These are phyloP conservation scores for Sylvia atricapilla DNA, from an alignment of 2,113 vertebrate species.

Conservation along the genomic window DNA sequence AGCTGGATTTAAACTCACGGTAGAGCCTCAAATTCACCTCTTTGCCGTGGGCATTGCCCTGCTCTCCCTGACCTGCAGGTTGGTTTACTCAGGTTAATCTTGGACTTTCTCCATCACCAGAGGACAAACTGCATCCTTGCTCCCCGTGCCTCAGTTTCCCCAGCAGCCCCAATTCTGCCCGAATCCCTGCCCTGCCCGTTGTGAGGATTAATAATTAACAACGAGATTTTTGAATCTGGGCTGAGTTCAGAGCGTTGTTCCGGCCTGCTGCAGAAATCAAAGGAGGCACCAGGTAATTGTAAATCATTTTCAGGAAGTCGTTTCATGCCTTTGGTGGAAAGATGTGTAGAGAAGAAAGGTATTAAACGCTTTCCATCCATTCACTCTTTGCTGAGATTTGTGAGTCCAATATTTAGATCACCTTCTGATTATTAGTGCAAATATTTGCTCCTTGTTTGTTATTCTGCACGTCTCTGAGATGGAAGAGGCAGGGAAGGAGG, in stretches of 20 bases:
- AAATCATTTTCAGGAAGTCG: conserved; percentile 28
- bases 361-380: neutral
- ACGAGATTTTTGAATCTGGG: neutral
- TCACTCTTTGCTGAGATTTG: neutral
- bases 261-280: conserved; percentile 1
- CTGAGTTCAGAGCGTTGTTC: neutral
- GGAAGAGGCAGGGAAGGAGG: neutral
- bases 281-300: conserved; percentile 2
- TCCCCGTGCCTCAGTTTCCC: conserved; percentile 1
- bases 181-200: neutral
- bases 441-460: conserved; percentile 49
- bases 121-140: fast-evolving
- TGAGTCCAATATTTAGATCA: neutral
- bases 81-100: neutral
- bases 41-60: neutral
- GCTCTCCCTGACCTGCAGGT: neutral
- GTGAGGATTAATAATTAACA: conserved; percentile 37
- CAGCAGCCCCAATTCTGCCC: neutral
- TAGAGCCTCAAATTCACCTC: fast-evolving
- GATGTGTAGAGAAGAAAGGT: neutral
- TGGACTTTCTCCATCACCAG: neutral
- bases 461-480: neutral
- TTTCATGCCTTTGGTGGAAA: neutral
- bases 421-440: conserved; percentile 2
- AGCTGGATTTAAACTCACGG: neutral